Percentiles rank a stretch among this genome's conserved stretches.
Conservation (phyloP, 2,888 invertebrate genomes). For the Dasysyrphus tricinctus region DNA sequence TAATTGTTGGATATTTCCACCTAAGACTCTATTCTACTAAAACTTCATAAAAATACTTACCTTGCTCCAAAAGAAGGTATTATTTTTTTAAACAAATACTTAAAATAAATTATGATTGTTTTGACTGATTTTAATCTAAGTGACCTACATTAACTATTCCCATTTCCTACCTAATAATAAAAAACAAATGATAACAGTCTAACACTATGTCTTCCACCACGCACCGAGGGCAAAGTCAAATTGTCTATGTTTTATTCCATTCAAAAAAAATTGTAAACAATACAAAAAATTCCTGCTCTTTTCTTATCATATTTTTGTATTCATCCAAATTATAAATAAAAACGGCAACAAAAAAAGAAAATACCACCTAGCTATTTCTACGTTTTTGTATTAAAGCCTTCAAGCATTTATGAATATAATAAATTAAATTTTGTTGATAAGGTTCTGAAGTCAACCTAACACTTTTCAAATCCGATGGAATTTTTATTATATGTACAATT, state of each 20-base stretch:
- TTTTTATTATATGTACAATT: conserved; percentile 37
- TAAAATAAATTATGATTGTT: neutral
- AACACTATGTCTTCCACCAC: neutral
- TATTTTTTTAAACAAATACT: neutral
- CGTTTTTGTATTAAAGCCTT: neutral
- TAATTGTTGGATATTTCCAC: too few species aligned
- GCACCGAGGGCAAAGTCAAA: neutral
- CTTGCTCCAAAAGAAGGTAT: too few species aligned
- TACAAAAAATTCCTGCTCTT: neutral
- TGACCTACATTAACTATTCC: neutral
- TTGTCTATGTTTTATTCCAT: neutral
- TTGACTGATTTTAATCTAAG: neutral
- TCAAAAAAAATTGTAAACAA: neutral
- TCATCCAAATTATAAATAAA: neutral
- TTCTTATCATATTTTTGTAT: conserved; percentile 2
- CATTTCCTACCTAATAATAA: neutral
- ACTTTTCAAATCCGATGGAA: conserved; percentile 18
- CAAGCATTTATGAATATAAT: neutral
- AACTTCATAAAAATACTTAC: too few species aligned
- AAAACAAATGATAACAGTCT: neutral
- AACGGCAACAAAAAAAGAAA: neutral
- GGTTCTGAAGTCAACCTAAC: conserved; percentile 42
- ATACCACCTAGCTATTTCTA: too few species aligned
- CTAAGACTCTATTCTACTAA: too few species aligned
- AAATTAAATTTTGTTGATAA: conserved; percentile 12